Base-by-base conservation (phyloP, 2,888 invertebrate genomes). In the Rhamnusium bicolor region DNA sequence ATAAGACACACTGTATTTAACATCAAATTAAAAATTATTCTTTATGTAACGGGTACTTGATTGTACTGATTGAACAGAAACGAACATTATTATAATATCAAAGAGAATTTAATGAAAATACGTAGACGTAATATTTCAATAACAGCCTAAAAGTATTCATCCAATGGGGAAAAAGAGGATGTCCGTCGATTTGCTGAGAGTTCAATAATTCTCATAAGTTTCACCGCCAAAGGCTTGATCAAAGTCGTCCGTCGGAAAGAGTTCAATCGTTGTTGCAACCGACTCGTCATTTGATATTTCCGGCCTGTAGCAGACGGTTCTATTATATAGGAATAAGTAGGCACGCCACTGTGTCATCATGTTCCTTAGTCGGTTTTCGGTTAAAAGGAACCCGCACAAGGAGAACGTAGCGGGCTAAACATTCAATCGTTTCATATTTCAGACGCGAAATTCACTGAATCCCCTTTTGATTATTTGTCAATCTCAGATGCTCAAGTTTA, bases 251-350 rank as follows among this genome's bases (percentile, higher is more conserved):
- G 69, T 80, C 80, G 77, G 79, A 79, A 80, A 74, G 71, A 79
- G 80, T 77, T 80, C 80, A 79, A 80, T 80, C 80, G 80, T 78
- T 79, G 79, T 80, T 80, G 78, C 78, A 73, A 74, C 78, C 75
- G 77, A 63, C 77, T 77, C 77, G 79, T 78, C 78, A 78, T 79
- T 72, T 70, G 76, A 80, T 73, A 80, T 79, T 75, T 80, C 80
- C 80, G 80, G 79, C 68, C 67, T 66, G 51, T 66, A 63, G 69
- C 74, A 75, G 78, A 74, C 74, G 72, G 71, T 29, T 69, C 73
- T 73, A 56, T 56, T 65, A 56, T 65, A 14, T 18, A n/a, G 47
- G 27, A 71, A 46, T 49, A 21, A 5, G 32, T 12, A n/a, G 19
- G 71, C 29, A 71, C 71, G 71, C 71, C 71, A 65, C 71, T 71